These are phyloP conservation scores for Monopis laevigella DNA, from an alignment of 2,888 invertebrate genomes.

Conservation along the genomic window DNA sequence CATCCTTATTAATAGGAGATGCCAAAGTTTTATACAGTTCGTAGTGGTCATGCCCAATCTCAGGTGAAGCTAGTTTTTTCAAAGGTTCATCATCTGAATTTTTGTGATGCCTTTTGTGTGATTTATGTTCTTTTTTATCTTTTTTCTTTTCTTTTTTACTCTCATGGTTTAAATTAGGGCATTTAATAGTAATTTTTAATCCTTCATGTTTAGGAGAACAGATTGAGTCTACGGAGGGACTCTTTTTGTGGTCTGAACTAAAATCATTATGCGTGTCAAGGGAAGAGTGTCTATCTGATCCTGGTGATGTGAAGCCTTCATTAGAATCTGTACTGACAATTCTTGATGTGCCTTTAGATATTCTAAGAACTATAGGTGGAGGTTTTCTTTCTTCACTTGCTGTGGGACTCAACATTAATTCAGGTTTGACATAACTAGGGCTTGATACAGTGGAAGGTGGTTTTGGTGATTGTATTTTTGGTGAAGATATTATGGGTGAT, in stretches of 20 bases:
- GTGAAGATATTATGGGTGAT: constrained; percentile 30
- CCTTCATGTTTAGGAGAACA: constrained; percentile 62
- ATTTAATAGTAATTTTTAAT: constrained; percentile 61
- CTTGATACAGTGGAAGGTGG: constrained; percentile 48
- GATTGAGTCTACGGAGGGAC: constrained; percentile 51
- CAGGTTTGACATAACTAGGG: constrained; percentile 43
- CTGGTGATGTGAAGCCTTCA: constrained; percentile 66
- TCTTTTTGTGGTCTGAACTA: constrained; percentile 48
- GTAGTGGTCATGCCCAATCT: constrained; percentile 57
- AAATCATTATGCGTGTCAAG: constrained; percentile 54
- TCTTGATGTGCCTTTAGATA: constrained; percentile 80
- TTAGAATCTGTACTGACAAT: constrained; percentile 73
- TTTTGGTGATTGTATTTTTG: constrained; percentile 52
- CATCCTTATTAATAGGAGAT: constrained; percentile 45
- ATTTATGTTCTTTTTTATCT: constrained; percentile 62
- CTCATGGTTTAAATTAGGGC: constrained; percentile 46
- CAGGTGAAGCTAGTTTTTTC: constrained; percentile 56
- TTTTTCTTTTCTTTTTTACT: constrained; percentile 53
- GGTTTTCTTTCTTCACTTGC: constrained; percentile 64
- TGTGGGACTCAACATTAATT: constrained; percentile 43
- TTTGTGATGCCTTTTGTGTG: constrained; percentile 58
- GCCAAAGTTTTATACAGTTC: constrained; percentile 62
- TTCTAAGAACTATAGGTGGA: constrained; percentile 87
- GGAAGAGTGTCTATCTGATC: constrained; percentile 59
- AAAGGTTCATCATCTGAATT: constrained; percentile 38